Evolutionary conservation across 2,888 invertebrate genomes (phyloP), one percentile per base, ranked within the genome.

Genomic region (Nephrotoma guestfalica): DNA sequence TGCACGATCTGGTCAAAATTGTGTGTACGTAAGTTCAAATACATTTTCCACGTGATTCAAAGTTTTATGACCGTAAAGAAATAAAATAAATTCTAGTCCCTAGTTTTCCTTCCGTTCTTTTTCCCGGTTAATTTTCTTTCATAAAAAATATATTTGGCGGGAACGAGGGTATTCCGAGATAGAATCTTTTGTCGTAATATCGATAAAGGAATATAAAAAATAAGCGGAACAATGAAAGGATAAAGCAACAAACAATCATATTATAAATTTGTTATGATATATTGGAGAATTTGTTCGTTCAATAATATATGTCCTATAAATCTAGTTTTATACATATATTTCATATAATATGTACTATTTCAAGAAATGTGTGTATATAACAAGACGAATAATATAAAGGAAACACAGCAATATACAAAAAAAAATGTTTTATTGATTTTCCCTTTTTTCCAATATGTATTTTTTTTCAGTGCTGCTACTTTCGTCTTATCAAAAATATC

Each of bases 221-320:
- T 4, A 30, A 30, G 30, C 9, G 71, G 71, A 71, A 71, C 71
- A 71, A 71, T 71, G 71, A 71, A 71, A 71, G 71, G 71, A 71
- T 71, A 71, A 71, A 71, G 71, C 18, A 71, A 71, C 71, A 71
- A 71, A 71, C 71, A 71, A 71, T 71, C 30, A 71, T 71, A 71
- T 71, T 71, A 71, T 71, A 71, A 71, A 71, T 71, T 71, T 71
- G 71, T 40, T 86, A 86, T 86, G 86, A 86, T 86, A 86, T 86
- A 86, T 86, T 18, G 40, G 47, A 86, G 45, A 47, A 45, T 86
- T 86, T 86, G 47, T 47, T 86, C 86, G 45, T 86, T 86, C 45
- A 86, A 86, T 86, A 86, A 86, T 86, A 86, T 86, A 86, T 86
- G 86, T 86, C 30, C 86, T 86, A 86, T 86, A 86, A 86, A 86